Percentiles rank a stretch among this genome's conserved stretches.
Evolutionary conservation across 92 coral and sea anemone genomes (phyloP).

Genomic region (Desmophyllum pertusum): DNA sequence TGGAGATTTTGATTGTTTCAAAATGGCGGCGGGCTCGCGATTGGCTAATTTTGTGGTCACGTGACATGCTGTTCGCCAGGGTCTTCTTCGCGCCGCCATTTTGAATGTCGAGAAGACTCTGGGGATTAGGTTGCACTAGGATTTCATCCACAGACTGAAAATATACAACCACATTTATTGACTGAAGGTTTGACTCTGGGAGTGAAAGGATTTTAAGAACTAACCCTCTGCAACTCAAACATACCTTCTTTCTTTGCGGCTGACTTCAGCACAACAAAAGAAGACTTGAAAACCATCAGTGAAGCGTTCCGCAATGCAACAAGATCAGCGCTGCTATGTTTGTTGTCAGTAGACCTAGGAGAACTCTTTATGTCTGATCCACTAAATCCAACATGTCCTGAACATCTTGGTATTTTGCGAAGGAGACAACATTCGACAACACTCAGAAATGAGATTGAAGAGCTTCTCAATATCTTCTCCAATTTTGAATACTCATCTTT

Average conservation of each 20-base stretch:
- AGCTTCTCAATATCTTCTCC: not conserved
- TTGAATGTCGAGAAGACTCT: too few species aligned
- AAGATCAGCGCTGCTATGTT: not conserved
- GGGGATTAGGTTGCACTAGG: too few species aligned
- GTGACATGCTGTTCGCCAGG: too few species aligned
- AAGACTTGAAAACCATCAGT: constrained; percentile 47
- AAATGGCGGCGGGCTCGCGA: too few species aligned
- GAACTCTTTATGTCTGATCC: constrained; percentile 38
- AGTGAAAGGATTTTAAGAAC: too few species aligned
- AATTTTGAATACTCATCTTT: not conserved
- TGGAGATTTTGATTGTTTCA: too few species aligned
- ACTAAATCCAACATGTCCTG: constrained; percentile 70
- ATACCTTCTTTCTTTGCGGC: constrained; percentile 18
- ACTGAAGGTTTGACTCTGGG: too few species aligned
- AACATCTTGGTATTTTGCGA: constrained; percentile 50
- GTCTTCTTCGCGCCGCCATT: too few species aligned
- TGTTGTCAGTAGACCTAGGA: not conserved
- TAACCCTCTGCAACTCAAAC: not conserved
- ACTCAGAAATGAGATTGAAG: constrained; percentile 49
- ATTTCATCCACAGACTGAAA: too few species aligned
- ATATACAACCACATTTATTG: too few species aligned
- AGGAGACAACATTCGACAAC: constrained; percentile 57
- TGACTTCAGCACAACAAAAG: constrained; percentile 23
- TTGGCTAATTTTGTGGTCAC: too few species aligned
- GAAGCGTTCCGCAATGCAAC: constrained; percentile 48